A percentile compares a stretch with the other conserved stretches of the same genome.
Evolutionary conservation across 1,140 invertebrate species (phyloP).

Genomic region (Panulirus ornatus): DNA sequence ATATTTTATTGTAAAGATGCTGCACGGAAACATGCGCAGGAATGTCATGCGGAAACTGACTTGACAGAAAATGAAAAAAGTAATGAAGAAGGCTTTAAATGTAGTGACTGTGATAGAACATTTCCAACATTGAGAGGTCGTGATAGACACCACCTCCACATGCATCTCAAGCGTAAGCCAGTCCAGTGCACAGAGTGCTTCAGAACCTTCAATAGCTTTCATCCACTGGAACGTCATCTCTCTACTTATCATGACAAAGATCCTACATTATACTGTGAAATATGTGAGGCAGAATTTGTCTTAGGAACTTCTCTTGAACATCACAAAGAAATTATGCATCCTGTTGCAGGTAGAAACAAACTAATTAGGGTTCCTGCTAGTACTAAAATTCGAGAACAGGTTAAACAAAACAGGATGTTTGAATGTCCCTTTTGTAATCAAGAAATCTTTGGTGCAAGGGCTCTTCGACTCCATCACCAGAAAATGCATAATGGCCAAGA

Average conservation of each 20-base stretch:
- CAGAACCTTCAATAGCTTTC: conserved; percentile 51
- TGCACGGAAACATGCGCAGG: conserved; percentile 43
- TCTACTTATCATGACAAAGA: conserved; percentile 49
- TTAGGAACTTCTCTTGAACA: conserved; percentile 45
- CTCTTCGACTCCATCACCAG: conserved; percentile 45
- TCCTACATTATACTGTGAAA: conserved; percentile 54
- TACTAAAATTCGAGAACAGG: conserved; percentile 18
- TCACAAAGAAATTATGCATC: conserved; percentile 70
- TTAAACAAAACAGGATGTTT: conserved; percentile 21
- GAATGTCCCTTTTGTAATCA: conserved; percentile 63
- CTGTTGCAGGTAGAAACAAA: conserved; percentile 31
- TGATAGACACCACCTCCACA: conserved; percentile 54
- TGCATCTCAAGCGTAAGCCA: conserved; percentile 52
- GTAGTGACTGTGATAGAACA: conserved; percentile 47
- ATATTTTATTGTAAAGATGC: conserved; percentile 20
- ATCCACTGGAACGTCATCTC: conserved; percentile 51
- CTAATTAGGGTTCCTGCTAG: not conserved
- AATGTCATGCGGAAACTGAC: not conserved
- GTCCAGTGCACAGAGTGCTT: conserved; percentile 49
- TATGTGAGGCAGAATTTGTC: conserved; percentile 69
- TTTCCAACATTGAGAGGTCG: conserved; percentile 56
- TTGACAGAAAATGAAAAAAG: not conserved
- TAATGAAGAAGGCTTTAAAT: conserved; percentile 25
- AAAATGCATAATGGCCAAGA: conserved; percentile 58
- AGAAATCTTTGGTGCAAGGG: conserved; percentile 34